Conservation (phyloP, 1,140 invertebrate species). For the Acromyrmex heyeri region DNA sequence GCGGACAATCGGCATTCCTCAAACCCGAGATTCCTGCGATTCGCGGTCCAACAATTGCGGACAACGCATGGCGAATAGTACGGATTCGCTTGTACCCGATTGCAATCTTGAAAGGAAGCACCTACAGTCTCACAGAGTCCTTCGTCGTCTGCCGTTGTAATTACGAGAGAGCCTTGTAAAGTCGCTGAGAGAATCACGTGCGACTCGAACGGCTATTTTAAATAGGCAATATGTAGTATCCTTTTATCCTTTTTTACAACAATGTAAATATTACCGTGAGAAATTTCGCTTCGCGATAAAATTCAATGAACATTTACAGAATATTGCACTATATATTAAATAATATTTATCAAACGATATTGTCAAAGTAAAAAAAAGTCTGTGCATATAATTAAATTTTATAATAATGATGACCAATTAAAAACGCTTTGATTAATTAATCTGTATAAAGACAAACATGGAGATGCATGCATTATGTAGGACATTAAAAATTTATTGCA, state of each 20-base stretch:
- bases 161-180: slow-evolving; percentile 68
- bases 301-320: not conserved
- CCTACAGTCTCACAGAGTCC: slow-evolving; percentile 25
- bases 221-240: slow-evolving; percentile 17
- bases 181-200: slow-evolving; percentile 50
- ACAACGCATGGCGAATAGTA: not conserved
- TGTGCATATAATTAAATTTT: not conserved
- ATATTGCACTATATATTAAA: not conserved
- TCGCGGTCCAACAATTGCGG: not conserved
- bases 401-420: not conserved
- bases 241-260: not conserved
- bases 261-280: not conserved
- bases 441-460: not conserved
- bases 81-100: slow-evolving; percentile 48
- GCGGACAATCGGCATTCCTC: slow-evolving; percentile 14
- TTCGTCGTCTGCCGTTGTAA: slow-evolving; percentile 60
- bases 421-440: not conserved
- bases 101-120: slow-evolving; percentile 63
- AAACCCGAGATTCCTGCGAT: slow-evolving; percentile 36
- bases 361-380: not conserved
- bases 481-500: slow-evolving; percentile 12
- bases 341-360: not conserved
- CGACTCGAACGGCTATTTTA: slow-evolving; percentile 32
- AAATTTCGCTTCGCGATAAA: not conserved
- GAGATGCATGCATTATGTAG: not conserved